These are phyloP conservation scores for Lates japonicus DNA, from an alignment of 2,797 vertebrate species.

Conservation along the genomic window DNA sequence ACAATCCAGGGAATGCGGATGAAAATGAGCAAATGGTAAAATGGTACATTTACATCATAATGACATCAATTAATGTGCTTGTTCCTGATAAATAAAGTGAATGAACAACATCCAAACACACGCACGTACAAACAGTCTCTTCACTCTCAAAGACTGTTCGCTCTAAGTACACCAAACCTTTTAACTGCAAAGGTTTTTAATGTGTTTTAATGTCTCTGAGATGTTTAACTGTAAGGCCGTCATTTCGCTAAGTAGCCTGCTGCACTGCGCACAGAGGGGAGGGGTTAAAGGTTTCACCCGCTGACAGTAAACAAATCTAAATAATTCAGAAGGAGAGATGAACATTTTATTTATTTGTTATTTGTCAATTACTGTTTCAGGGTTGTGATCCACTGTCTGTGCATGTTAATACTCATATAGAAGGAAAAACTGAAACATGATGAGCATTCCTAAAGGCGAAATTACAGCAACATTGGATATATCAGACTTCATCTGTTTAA, in stretches of 20 bases:
- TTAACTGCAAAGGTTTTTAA: constrained; percentile 58
- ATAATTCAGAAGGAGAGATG: constrained; percentile 67
- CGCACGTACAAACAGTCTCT: neutral
- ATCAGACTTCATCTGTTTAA: neutral
- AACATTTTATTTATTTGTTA: constrained; percentile 60
- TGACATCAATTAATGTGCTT: neutral
- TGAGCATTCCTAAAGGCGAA: neutral
- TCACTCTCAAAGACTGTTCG: constrained; percentile 8
- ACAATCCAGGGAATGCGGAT: neutral
- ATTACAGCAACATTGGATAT: neutral
- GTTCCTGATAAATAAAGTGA: constrained; percentile 2
- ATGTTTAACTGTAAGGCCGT: constrained; percentile 59
- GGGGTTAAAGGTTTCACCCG: constrained; percentile 16
- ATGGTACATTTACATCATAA: neutral
- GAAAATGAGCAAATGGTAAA: neutral
- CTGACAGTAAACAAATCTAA: constrained; percentile 71
- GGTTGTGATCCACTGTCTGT: constrained; percentile 18
- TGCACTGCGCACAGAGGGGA: constrained; percentile 29
- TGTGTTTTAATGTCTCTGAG: constrained; percentile 65
- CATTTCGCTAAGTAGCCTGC: constrained; percentile 54
- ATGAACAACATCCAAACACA: neutral
- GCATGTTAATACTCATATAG: neutral
- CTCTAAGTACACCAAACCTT: constrained; percentile 43
- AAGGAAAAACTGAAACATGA: neutral
- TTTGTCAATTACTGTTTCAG: constrained; percentile 43